A percentile compares a stretch with the other conserved stretches of the same genome.
phyloP scores from a whole-genome alignment of 2,797 vertebrate species.

The Pampus argenteus region DNA sequence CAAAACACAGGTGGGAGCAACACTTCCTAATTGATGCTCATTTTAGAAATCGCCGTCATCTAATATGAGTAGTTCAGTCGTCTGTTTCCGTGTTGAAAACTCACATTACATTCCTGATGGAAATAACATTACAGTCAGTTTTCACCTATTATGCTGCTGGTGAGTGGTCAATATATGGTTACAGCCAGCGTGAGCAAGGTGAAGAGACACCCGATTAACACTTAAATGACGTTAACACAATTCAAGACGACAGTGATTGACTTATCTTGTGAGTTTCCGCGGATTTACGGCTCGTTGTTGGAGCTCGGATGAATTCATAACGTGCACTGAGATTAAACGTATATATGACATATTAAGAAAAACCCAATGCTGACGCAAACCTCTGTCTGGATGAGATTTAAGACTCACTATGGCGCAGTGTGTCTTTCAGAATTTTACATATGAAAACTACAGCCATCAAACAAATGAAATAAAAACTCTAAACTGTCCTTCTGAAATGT shows the following conservation, averaged over 20 bases:
- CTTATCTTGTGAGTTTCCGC: constrained; percentile 19
- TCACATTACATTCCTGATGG: neutral
- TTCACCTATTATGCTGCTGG: constrained; percentile 7
- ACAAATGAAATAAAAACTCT: neutral
- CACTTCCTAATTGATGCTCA: neutral
- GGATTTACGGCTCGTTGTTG: constrained; percentile 14
- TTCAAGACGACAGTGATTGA: neutral
- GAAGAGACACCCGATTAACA: neutral
- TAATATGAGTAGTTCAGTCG: neutral
- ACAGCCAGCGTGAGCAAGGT: neutral
- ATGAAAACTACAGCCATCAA: neutral
- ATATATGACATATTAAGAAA: no score
- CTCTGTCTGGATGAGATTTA: constrained; percentile 1
- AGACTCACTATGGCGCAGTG: neutral
- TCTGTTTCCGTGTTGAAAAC: neutral
- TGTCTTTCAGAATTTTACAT: neutral
- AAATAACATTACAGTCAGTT: constrained; percentile 20
- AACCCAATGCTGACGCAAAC: neutral
- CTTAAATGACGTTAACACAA: neutral
- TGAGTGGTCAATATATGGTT: neutral
- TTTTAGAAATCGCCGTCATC: neutral
- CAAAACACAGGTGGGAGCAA: constrained; percentile 32
- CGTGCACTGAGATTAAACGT: no score
- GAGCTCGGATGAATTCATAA: neutral
- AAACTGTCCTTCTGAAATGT: neutral